Conservation (phyloP, 1,140 invertebrate genomes). For the Brachionus koreanus region DNA sequence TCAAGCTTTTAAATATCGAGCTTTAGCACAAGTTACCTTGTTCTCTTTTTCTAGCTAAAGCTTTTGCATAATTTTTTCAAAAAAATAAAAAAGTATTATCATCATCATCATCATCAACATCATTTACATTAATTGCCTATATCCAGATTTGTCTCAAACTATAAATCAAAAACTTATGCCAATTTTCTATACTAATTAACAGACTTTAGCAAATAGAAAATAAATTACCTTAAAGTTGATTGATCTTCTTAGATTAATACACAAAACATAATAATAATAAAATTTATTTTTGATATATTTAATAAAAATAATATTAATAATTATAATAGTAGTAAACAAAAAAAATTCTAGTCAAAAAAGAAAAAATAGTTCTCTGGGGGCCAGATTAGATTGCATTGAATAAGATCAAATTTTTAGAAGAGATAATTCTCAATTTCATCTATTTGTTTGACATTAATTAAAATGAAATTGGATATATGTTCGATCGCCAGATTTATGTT, state of each 20-base stretch:
- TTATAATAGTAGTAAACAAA: no score
- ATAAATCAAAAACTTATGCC: not conserved
- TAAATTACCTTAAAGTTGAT: not conserved
- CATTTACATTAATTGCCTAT: not conserved
- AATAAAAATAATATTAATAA: no score
- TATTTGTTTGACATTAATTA: not conserved
- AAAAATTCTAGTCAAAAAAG: not conserved
- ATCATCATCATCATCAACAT: not conserved
- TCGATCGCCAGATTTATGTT: not conserved
- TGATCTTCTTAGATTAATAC: not conserved
- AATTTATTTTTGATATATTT: not conserved
- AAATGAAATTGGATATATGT: not conserved
- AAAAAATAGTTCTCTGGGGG: not conserved
- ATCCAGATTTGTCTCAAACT: not conserved
- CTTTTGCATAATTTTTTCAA: not conserved
- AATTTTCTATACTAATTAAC: not conserved
- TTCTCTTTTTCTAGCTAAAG: not conserved
- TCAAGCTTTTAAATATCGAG: not conserved
- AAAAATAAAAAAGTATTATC: not conserved
- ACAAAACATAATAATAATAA: not conserved
- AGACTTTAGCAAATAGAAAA: not conserved
- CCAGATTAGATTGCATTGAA: not conserved
- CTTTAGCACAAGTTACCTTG: not conserved
- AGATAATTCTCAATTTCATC: conserved; percentile 3
- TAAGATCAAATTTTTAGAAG: not conserved